These are phyloP conservation scores for Platypus cylindrus DNA, from an alignment of 2,888 invertebrate species.

Conservation along the genomic window DNA sequence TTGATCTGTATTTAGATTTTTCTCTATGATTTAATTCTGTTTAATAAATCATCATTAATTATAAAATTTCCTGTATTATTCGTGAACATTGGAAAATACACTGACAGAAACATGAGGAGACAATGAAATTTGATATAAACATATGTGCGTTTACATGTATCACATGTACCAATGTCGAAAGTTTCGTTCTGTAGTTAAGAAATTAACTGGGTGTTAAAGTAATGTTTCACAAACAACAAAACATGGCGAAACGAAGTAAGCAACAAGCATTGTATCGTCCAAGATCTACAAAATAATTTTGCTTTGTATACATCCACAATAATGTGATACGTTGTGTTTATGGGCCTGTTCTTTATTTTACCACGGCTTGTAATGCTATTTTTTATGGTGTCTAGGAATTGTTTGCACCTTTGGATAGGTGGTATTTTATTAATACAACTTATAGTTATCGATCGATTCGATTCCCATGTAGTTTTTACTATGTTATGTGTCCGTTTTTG, in stretches of 20 bases:
- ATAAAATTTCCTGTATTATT: too few species aligned
- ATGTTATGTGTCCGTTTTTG: too few species aligned
- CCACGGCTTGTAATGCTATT: conserved; percentile 16
- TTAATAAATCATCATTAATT: too few species aligned
- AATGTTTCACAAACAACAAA: conserved; percentile 15
- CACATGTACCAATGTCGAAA: not conserved
- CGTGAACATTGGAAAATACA: too few species aligned
- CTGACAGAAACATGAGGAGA: too few species aligned
- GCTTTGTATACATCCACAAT: conserved; percentile 18
- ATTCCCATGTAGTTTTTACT: too few species aligned
- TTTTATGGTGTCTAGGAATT: conserved; percentile 18
- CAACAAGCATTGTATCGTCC: conserved; percentile 16
- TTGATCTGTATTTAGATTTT: too few species aligned
- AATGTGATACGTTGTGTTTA: conserved; percentile 18
- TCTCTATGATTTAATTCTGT: too few species aligned
- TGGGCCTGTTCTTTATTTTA: conserved; percentile 16
- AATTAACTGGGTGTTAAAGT: conserved; percentile 14
- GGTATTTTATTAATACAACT: conserved; percentile 17
- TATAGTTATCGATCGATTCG: conserved; percentile 15
- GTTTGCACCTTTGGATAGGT: conserved; percentile 18
- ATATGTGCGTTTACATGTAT: too few species aligned
- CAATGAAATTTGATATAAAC: too few species aligned
- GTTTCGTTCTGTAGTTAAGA: conserved; percentile 5
- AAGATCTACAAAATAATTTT: conserved; percentile 20
- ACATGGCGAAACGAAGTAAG: conserved; percentile 14